Conservation (phyloP, 2,113 vertebrate genomes). For the Orcinus orca region DNA sequence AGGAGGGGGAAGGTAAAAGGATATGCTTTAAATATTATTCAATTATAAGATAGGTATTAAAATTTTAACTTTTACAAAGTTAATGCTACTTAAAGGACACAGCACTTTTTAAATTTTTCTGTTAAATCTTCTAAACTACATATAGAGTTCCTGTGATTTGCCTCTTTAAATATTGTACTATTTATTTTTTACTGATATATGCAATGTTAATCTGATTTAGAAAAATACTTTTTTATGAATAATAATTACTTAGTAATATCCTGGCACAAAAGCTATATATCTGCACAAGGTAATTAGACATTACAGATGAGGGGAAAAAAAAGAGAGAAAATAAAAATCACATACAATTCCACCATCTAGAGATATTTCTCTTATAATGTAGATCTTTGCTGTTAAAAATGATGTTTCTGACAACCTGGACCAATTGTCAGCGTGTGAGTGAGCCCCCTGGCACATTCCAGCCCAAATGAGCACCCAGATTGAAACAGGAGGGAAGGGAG, state of each 20-base stretch:
- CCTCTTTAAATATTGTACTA: background rate
- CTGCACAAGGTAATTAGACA: background rate
- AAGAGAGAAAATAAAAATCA: background rate
- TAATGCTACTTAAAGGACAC: background rate
- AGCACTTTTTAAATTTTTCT: background rate
- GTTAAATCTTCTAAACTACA: background rate
- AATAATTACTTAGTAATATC: background rate
- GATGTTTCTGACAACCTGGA: background rate
- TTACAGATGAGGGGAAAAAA: background rate
- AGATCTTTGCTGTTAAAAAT: background rate
- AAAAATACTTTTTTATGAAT: background rate
- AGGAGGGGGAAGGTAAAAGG: background rate
- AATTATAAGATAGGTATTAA: background rate
- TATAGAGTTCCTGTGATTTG: background rate
- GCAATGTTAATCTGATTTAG: background rate
- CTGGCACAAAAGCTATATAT: background rate
- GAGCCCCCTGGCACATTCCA: background rate
- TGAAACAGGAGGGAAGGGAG: background rate
- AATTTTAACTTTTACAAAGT: background rate
- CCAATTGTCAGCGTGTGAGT: background rate
- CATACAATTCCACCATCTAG: background rate
- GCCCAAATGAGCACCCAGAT: background rate
- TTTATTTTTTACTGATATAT: background rate
- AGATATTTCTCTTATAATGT: slow-evolving; percentile 1
- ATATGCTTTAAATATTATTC: background rate